Evolutionary conservation across 2,113 vertebrate genomes (phyloP).

Genomic region (Pholis gunnellus): DNA sequence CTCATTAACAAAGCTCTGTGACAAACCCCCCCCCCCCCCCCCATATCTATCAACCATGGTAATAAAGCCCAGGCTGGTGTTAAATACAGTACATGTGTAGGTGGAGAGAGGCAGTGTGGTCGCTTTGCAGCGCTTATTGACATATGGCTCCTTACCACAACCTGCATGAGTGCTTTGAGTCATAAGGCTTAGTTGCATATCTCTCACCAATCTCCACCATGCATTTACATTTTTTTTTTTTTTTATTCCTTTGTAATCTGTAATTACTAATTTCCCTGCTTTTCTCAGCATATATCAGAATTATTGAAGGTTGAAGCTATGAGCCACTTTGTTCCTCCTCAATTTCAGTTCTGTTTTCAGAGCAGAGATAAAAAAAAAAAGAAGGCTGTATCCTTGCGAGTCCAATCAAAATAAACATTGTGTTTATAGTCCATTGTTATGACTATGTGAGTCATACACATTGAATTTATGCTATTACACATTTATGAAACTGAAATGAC

Average conservation of each 20-base stretch:
- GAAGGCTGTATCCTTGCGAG: background rate
- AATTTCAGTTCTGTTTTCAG: conserved; percentile 23
- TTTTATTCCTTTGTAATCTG: conserved; percentile 10
- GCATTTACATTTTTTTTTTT: conserved; percentile 12
- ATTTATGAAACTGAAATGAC: conserved; percentile 24
- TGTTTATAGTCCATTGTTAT: background rate
- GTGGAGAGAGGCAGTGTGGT: conserved; percentile 49
- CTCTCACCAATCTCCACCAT: conserved; percentile 24
- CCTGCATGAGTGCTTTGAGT: conserved; percentile 34
- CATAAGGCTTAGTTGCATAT: conserved; percentile 32
- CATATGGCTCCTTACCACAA: conserved; percentile 55
- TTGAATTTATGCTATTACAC: conserved; percentile 17
- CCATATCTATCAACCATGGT: conserved; percentile 24
- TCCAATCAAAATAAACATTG: background rate
- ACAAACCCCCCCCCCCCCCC: conserved; percentile 33
- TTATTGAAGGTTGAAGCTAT: background rate
- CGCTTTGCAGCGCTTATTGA: conserved; percentile 41
- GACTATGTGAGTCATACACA: background rate
- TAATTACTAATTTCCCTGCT: background rate
- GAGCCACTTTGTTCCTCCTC: conserved; percentile 20
- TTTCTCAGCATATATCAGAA: background rate
- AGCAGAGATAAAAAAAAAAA: background rate
- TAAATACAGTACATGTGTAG: conserved; percentile 41
- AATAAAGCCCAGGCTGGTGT: conserved; percentile 41
- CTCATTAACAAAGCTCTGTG: conserved; percentile 6